Conservation (phyloP, 2,888 invertebrate genomes). For the Lepidochrysops patricia region DNA sequence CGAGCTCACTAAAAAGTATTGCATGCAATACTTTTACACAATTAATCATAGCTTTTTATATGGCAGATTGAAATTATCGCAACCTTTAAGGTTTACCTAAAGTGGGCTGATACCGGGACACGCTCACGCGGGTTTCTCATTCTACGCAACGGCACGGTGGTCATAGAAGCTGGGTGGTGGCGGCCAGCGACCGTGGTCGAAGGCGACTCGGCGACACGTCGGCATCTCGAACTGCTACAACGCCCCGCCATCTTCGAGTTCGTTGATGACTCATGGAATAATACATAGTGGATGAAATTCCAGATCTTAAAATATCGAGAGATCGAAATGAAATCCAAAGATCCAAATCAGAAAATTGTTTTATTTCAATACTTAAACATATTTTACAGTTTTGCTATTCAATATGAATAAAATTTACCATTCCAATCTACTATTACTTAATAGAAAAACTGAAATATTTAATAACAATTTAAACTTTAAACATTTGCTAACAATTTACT, state of each 20-base stretch:
- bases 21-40: background rate
- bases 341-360: slow-evolving; percentile 42
- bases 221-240: slow-evolving; percentile 38
- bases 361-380: slow-evolving; percentile 72
- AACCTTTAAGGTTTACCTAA: slow-evolving; percentile 64
- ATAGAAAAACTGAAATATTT: slow-evolving; percentile 61
- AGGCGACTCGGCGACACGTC: slow-evolving; percentile 39
- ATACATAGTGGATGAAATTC: slow-evolving; percentile 68
- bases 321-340: slow-evolving; percentile 42
- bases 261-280: slow-evolving; percentile 71
- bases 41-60: background rate
- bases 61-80: slow-evolving; percentile 35
- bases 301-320: slow-evolving; percentile 38
- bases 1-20: background rate
- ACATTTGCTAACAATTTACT: slow-evolving; percentile 30
- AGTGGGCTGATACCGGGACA: slow-evolving; percentile 67
- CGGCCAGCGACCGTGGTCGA: background rate
- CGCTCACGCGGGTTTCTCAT: slow-evolving; percentile 36
- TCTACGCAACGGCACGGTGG: slow-evolving; percentile 34
- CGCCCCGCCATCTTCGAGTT: slow-evolving; percentile 43
- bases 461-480: slow-evolving; percentile 12
- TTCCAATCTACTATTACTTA: slow-evolving; percentile 58
- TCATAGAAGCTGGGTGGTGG: slow-evolving; percentile 14
- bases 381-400: slow-evolving; percentile 69
- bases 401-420: slow-evolving; percentile 67